Evolutionary conservation across 2,888 invertebrate species (phyloP), one percentile per base, ranked within the genome.

Genomic region (Agapetus fuscipes): DNA sequence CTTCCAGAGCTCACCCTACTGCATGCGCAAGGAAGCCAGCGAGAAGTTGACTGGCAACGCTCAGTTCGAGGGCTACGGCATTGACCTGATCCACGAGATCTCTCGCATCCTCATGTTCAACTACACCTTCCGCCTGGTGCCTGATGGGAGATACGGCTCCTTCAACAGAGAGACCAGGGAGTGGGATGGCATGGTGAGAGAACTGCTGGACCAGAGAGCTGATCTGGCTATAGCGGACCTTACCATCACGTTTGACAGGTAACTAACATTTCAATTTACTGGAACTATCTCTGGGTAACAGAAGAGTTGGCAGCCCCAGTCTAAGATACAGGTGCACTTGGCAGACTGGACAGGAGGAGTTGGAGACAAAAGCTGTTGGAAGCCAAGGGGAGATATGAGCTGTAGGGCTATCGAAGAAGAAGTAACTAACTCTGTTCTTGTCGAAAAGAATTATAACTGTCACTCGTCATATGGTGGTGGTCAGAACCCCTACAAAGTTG

Each of bases 151-250:
- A 54, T 88, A 89, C 60, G 90, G 90, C 10, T 83, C 85, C 40
- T 73, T 75, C 49, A 87, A 87, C 59, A 73, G 82, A 49, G 78
- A 83, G 57, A 85, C 83, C 28, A 85, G 84, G 56, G 87, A 88
- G 66, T 90, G 90, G 89, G 87, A 89, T 57, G 89, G 89, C 38
- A 89, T 89, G 85, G 87, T 90, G 55, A 74, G 83, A 53, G 89
- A 90, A 58, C 69, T 90, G 39, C 64, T 90, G 49, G 88, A 89
- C 59, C 88, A 88, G 62, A 83, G 86, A 56, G 94, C 94, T 9
- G 95, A 96, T 64, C 71, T 98, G 49, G 96, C 95, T 1, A 89
- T 98, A 33, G 97, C 95, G 7, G 95, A 97, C 64, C 74, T 98
- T 39, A 97, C 97, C 17, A 97, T 98, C 52, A 98, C 94, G 15